Base-by-base conservation (phyloP, 2,113 vertebrate genomes). In the Menura novaehollandiae region DNA sequence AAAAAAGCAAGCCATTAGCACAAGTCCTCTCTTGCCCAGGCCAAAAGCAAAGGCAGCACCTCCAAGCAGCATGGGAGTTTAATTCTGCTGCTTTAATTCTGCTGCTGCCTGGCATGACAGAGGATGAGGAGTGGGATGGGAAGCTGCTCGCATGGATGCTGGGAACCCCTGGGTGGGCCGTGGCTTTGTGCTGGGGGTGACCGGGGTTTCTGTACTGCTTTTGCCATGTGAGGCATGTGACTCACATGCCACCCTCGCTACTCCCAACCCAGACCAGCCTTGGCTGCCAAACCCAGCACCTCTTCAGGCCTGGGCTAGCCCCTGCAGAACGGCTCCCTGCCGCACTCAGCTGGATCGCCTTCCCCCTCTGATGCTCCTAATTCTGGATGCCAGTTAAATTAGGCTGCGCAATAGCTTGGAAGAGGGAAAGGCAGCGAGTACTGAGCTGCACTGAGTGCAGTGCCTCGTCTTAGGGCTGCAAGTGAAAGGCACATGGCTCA, bases 191-290 rank as follows among this genome's bases (percentile, higher is more conserved):
- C 91, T 27, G 12, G 51, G 60, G 53, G 9, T 22, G 18, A 55
- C 58, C 23, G 2, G n/a, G 13, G 67, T 58, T 80, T 73, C 63
- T 49, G 41, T 64, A 17, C 30, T 1, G 4, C 24, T 52, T 92
- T 68, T 86, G 67, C 41, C 19, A 1, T 13, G n/a, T 4, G 13
- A 84, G 43, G 23, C 19, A 8, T 6, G 55, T 71, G 81, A 81
- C 37, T 91, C 73, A 59, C 4, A 3, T 1, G 0, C 66, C 18
- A 2, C 32, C 51, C 32, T 77, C 0, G 0, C 56, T 0, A 0
- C 82, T 93, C 71, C 88, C 84, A 83, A 20, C 20, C 37, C 64
- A 78, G 30, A 44, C 86, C 7, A 2, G 68, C 56, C 69, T 35
- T 15, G 2, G 66, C 55, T 78, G 60, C 83, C 15, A 5, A 76